Percentiles rank a stretch among this genome's conserved stretches.
Conservation (phyloP, 2,888 invertebrate species). For the Acanthosepion pharaonis region DNA sequence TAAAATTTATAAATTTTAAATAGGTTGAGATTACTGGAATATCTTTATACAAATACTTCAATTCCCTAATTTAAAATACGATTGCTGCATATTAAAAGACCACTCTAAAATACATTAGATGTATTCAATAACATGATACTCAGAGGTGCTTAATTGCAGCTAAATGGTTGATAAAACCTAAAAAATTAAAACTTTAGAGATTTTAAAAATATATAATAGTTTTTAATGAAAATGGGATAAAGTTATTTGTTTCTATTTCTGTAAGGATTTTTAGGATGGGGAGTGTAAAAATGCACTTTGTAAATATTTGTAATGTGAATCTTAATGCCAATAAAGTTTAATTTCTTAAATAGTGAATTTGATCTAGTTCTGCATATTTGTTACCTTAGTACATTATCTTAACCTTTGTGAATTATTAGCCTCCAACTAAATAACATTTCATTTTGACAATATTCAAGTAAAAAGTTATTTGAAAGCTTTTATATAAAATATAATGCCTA, state of each 20-base stretch:
- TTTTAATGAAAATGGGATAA: neutral
- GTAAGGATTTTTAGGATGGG: neutral
- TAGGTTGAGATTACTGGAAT: neutral
- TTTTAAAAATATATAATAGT: neutral
- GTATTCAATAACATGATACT: neutral
- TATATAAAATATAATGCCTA: neutral
- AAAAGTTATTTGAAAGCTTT: neutral
- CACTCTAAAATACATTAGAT: neutral
- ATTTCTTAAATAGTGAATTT: neutral
- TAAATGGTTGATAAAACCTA: neutral
- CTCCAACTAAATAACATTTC: neutral
- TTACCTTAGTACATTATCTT: neutral
- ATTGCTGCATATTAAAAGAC: neutral
- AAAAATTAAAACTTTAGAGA: neutral
- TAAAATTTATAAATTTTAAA: neutral
- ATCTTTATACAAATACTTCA: neutral
- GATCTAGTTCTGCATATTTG: neutral
- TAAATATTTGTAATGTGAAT: neutral
- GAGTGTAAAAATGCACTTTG: neutral
- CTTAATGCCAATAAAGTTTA: neutral
- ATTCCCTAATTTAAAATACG: neutral
- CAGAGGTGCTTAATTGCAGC: neutral
- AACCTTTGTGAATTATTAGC: neutral
- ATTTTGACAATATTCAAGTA: conserved; percentile 16
- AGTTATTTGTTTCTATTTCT: neutral